Percentiles rank a stretch among this genome's conserved stretches.
These are phyloP conservation scores for Champsocephalus esox DNA, from an alignment of 2,797 vertebrate species.

Conservation along the genomic window DNA sequence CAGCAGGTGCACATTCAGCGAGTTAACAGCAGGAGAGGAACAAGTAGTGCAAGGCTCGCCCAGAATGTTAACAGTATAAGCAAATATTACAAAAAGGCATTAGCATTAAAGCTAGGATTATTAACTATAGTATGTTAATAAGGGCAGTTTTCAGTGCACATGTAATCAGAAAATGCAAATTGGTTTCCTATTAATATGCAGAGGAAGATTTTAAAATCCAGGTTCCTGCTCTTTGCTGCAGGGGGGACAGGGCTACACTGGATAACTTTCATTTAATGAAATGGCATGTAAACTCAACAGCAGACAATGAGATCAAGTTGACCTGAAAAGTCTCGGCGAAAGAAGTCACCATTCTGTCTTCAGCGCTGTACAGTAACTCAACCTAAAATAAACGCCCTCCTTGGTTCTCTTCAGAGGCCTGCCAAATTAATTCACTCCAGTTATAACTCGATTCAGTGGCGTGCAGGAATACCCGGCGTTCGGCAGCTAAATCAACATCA, in stretches of 20 bases:
- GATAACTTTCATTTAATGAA: conserved; percentile 48
- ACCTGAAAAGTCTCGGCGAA: conserved; percentile 23
- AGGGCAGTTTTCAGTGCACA: conserved; percentile 17
- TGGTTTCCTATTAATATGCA: conserved; percentile 49
- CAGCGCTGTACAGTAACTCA: conserved; percentile 39
- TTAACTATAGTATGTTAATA: conserved; percentile 42
- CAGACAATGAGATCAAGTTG: conserved; percentile 4
- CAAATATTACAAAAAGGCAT: conserved; percentile 26
- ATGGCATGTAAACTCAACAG: conserved; percentile 15
- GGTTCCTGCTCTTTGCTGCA: conserved; percentile 39
- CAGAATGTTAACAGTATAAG: conserved; percentile 10
- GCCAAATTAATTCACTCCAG: conserved; percentile 82
- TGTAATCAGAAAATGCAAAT: conserved; percentile 60
- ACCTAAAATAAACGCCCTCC: conserved; percentile 52
- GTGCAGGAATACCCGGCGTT: conserved; percentile 78
- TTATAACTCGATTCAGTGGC: conserved; percentile 80
- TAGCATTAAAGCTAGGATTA: conserved; percentile 35
- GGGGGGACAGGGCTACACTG: conserved; percentile 41
- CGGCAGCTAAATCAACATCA: conserved; percentile 86
- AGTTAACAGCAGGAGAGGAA: conserved; percentile 4
- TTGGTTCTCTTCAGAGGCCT: conserved; percentile 65
- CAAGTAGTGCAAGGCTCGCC: not conserved
- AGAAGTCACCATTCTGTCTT: conserved; percentile 43
- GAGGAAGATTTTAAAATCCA: conserved; percentile 34
- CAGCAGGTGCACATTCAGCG: conserved; percentile 13